Evolutionary conservation across 2,888 invertebrate genomes (phyloP).

Genomic region (Pseudococcus viburni): DNA sequence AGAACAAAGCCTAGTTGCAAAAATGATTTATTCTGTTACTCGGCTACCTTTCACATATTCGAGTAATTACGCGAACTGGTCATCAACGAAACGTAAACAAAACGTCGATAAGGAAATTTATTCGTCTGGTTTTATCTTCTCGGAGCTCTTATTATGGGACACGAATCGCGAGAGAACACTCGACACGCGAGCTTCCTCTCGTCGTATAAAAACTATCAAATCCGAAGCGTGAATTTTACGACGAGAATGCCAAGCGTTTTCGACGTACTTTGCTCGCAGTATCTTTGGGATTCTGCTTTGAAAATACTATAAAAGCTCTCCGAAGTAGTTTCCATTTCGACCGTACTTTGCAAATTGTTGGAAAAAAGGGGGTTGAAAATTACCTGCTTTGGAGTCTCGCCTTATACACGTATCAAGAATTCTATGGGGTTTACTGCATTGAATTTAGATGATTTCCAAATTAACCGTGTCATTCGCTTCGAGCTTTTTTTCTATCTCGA

Average conservation of each 20-base stretch:
- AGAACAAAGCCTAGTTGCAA: background rate
- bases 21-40: background rate
- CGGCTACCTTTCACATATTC: background rate
- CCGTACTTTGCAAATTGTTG: background rate
- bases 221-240: conserved; percentile 17
- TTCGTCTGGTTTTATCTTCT: background rate
- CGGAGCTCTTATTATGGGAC: conserved; percentile 2
- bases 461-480: background rate
- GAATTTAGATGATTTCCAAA: conserved; percentile 11
- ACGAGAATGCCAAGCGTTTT: background rate
- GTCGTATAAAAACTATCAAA: conserved; percentile 16
- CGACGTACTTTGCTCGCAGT: background rate
- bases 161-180: conserved; percentile 3
- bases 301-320: conserved; percentile 19
- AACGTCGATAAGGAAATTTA: conserved; percentile 35
- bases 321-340: conserved; percentile 4
- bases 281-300: background rate
- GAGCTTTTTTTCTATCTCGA: background rate
- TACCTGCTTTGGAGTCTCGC: background rate
- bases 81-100: conserved; percentile 18
- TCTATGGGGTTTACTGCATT: background rate
- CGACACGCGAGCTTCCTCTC: background rate
- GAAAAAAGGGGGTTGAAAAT: background rate
- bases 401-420: background rate
- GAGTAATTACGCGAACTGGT: conserved; percentile 11